Evolutionary conservation across 2,113 vertebrate genomes (phyloP).

Genomic region (Nibea coibor): DNA sequence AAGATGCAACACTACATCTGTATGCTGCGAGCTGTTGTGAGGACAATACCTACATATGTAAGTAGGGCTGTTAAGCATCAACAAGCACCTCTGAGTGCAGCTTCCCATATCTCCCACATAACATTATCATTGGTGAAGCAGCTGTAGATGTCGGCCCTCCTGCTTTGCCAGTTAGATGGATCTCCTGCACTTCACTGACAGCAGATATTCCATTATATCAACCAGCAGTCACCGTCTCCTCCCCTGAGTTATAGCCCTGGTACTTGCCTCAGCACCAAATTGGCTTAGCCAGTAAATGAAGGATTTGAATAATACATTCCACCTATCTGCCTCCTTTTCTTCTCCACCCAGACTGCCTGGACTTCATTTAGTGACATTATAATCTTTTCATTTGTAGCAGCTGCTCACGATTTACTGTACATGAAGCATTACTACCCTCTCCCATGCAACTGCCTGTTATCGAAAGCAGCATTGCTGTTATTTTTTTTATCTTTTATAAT

Average conservation of each 20-base stretch:
- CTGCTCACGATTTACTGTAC: slow-evolving; percentile 27
- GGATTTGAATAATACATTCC: slow-evolving; percentile 83
- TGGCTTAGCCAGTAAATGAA: slow-evolving; percentile 83
- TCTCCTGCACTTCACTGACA: slow-evolving; percentile 72
- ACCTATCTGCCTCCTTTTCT: slow-evolving; percentile 69
- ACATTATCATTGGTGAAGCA: slow-evolving; percentile 43
- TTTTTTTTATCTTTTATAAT: not conserved
- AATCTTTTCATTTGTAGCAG: slow-evolving; percentile 58
- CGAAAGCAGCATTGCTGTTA: not conserved
- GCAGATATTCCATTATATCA: slow-evolving; percentile 81
- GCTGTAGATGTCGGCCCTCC: slow-evolving; percentile 57
- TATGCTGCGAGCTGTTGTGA: slow-evolving; percentile 1
- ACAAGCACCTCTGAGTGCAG: slow-evolving; percentile 25
- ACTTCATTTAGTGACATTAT: slow-evolving; percentile 69
- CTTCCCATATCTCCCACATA: slow-evolving; percentile 19
- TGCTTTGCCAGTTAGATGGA: slow-evolving; percentile 72
- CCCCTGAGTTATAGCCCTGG: slow-evolving; percentile 71
- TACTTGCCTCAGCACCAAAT: slow-evolving; percentile 79
- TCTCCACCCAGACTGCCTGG: slow-evolving; percentile 38
- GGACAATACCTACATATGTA: slow-evolving; percentile 24
- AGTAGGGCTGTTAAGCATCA: slow-evolving; percentile 34
- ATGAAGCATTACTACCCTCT: slow-evolving; percentile 6
- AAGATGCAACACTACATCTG: slow-evolving; percentile 32
- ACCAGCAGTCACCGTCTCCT: slow-evolving; percentile 70
- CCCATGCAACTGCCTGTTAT: not conserved